These are phyloP conservation scores for Hemibagrus guttatus DNA, from an alignment of 2,797 vertebrate species.

Conservation along the genomic window DNA sequence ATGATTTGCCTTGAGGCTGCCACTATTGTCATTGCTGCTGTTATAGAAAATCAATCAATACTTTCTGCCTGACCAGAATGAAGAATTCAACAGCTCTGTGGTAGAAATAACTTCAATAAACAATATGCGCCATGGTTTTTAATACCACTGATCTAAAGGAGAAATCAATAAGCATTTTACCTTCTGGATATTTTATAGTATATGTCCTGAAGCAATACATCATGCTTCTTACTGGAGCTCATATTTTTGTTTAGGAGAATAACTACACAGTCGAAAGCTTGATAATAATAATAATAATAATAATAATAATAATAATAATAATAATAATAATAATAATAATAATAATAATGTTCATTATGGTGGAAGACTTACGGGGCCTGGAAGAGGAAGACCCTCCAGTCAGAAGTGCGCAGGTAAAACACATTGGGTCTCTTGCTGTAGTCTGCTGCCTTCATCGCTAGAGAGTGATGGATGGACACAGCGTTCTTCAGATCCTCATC, in stretches of 20 bases:
- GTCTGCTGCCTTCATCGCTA: constrained; percentile 90
- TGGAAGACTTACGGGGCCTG: constrained; percentile 87
- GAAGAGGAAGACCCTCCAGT: constrained; percentile 97
- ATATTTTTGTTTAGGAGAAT: neutral
- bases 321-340: too few relatives aligned
- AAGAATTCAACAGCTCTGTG: neutral
- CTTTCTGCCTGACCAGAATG: neutral
- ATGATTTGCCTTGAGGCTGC: neutral
- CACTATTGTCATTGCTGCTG: neutral
- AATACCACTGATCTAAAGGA: neutral
- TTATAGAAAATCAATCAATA: neutral
- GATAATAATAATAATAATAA: too few relatives aligned
- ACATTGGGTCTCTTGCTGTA: constrained; percentile 95
- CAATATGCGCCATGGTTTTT: neutral
- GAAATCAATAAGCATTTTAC: neutral
- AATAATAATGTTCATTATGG: too few relatives aligned
- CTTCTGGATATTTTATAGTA: neutral
- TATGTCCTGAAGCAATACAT: neutral
- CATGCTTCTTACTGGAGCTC: neutral
- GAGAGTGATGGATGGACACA: constrained; percentile 91
- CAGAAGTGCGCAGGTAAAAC: constrained; percentile 96
- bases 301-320: too few relatives aligned
- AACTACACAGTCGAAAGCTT: neutral
- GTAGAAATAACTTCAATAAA: neutral
- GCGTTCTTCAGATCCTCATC: constrained; percentile 94